phyloP scores from a whole-genome alignment of 2,888 invertebrate species.

The Rhamnusium bicolor region DNA sequence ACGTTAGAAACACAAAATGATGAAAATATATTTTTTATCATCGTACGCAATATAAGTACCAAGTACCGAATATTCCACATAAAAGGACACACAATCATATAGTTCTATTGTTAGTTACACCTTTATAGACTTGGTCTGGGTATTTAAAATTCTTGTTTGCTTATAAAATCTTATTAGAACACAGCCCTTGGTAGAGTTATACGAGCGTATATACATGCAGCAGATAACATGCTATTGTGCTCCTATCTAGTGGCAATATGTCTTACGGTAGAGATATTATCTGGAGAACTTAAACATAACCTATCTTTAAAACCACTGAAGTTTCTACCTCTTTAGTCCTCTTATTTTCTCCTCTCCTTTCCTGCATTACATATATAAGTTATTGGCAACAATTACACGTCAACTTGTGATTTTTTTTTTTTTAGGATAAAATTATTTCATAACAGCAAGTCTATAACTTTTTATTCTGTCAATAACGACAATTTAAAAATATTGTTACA shows the following conservation, averaged over 20 bases:
- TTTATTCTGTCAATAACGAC: too few species aligned
- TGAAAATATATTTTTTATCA: too few species aligned
- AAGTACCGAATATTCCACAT: too few species aligned
- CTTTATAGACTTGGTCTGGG: not conserved
- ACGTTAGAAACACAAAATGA: too few species aligned
- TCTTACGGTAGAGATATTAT: slow-evolving; percentile 67
- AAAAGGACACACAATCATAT: not conserved
- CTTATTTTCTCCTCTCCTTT: slow-evolving; percentile 23
- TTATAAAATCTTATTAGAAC: slow-evolving; percentile 51
- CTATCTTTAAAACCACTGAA: slow-evolving; percentile 62
- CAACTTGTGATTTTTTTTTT: not conserved
- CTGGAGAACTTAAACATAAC: slow-evolving; percentile 66
- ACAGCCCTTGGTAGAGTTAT: slow-evolving; percentile 61
- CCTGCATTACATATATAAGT: slow-evolving; percentile 3
- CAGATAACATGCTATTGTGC: slow-evolving; percentile 68
- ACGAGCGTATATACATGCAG: slow-evolving; percentile 64
- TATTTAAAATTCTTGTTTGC: slow-evolving; percentile 2
- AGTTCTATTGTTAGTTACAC: slow-evolving; percentile 2
- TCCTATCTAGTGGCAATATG: slow-evolving; percentile 68
- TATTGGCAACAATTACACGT: slow-evolving; percentile 4
- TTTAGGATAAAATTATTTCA: too few species aligned
- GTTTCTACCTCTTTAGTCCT: slow-evolving; percentile 53
- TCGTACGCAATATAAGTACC: too few species aligned
- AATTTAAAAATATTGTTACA: too few species aligned
- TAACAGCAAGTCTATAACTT: too few species aligned